Evolutionary conservation across 1,140 invertebrate species (phyloP).

Genomic region (Argopecten irradians): DNA sequence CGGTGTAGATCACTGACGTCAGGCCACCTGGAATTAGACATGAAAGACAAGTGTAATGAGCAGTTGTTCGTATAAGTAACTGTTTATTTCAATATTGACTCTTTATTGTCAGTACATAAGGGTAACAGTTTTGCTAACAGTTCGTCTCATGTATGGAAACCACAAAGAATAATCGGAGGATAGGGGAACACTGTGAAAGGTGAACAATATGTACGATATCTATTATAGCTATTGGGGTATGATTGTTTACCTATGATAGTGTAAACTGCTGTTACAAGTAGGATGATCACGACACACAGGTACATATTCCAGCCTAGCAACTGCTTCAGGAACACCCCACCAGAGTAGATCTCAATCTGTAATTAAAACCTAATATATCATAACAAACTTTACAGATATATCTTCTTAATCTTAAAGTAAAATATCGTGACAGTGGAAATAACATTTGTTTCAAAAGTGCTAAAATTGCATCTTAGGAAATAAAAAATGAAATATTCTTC

Average conservation of each 20-base stretch:
- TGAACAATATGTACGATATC: no score
- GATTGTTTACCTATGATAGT: conserved; percentile 64
- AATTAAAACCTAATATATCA: no score
- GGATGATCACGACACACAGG: conserved; percentile 65
- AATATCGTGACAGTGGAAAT: no score
- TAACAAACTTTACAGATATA: no score
- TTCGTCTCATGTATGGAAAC: background rate
- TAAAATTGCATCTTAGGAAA: no score
- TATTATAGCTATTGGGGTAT: no score
- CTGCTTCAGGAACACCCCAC: conserved; percentile 79
- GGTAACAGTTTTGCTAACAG: background rate
- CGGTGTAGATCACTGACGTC: conserved; percentile 78
- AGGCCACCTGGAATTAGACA: conserved; percentile 73
- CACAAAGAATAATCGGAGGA: background rate
- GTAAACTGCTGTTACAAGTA: conserved; percentile 70
- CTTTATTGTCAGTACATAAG: background rate
- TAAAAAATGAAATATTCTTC: background rate
- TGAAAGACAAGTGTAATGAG: no score
- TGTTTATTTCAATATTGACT: background rate
- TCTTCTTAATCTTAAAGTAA: no score
- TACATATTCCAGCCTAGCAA: conserved; percentile 78
- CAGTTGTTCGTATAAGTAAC: background rate
- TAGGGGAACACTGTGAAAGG: background rate
- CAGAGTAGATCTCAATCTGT: conserved; percentile 79
- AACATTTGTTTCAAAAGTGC: no score